Conservation (phyloP, 2,888 invertebrate genomes). For the Torymus auratus region DNA sequence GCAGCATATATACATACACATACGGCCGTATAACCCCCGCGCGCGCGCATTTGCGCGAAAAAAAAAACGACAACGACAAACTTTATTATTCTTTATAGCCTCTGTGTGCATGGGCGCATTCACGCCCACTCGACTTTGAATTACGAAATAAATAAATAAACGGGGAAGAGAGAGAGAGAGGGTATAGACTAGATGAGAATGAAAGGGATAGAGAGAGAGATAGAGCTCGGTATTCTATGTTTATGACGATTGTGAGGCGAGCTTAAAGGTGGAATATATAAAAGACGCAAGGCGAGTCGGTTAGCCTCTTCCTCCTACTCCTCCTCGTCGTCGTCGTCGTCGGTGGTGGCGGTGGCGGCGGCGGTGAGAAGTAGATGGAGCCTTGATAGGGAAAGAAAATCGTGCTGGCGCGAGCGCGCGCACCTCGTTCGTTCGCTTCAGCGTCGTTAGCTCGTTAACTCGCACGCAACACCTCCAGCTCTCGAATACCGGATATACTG, state of each 20-base stretch:
- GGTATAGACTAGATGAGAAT: background rate
- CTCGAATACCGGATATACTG: conserved; percentile 74
- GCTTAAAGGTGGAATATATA: conserved; percentile 44
- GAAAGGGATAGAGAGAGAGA: background rate
- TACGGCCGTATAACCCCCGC: conserved; percentile 27
- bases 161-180: background rate
- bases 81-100: conserved; percentile 58
- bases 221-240: conserved; percentile 5
- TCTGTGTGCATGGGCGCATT: conserved; percentile 12
- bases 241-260: conserved; percentile 56
- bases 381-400: conserved; percentile 76
- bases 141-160: conserved; percentile 59
- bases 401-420: conserved; percentile 63
- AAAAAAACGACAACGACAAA: conserved; percentile 52
- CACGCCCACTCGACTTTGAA: conserved; percentile 57
- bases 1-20: background rate
- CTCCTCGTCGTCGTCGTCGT: background rate
- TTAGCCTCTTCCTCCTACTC: background rate
- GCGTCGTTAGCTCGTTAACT: conserved; percentile 77
- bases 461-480: conserved; percentile 76
- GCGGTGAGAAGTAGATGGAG: conserved; percentile 75
- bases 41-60: too few species aligned
- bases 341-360: conserved; percentile 55
- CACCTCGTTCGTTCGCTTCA: conserved; percentile 67
- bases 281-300: conserved; percentile 19